These are phyloP conservation scores for Coccyzus lansbergi DNA, from an alignment of 2,797 vertebrate species.

Conservation along the genomic window DNA sequence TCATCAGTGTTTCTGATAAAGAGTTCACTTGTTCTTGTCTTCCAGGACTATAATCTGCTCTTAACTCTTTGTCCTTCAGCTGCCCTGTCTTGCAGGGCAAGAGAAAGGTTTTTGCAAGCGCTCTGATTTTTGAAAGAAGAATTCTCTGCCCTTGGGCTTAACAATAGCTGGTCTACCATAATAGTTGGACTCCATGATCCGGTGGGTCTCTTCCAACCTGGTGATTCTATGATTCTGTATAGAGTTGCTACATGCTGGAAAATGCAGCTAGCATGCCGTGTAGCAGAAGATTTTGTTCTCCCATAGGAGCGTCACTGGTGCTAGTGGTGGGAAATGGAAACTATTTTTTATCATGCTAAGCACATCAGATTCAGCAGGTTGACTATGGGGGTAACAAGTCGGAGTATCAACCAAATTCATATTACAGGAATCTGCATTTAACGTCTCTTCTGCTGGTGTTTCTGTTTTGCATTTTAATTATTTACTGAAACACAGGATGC, in stretches of 20 bases:
- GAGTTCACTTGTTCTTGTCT: slow-evolving; percentile 12
- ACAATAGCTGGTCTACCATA: neutral
- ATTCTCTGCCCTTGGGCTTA: slow-evolving; percentile 18
- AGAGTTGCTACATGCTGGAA: neutral
- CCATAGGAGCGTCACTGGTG: neutral
- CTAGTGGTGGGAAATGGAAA: neutral
- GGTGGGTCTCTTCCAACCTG: too few relatives aligned
- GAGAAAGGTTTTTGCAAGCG: neutral
- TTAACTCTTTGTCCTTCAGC: slow-evolving; percentile 40
- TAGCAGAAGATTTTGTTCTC: neutral
- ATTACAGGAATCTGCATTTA: neutral
- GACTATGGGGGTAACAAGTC: neutral
- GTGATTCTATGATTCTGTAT: too few relatives aligned
- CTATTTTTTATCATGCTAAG: neutral
- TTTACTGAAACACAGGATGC: slow-evolving; percentile 62
- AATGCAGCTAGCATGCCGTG: neutral
- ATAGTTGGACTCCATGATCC: too few relatives aligned
- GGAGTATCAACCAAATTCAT: neutral
- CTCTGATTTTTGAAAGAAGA: neutral
- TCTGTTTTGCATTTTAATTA: slow-evolving; percentile 61
- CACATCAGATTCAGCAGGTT: neutral
- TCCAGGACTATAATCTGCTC: slow-evolving; percentile 21
- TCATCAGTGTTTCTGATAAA: neutral
- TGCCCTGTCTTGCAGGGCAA: slow-evolving; percentile 15
- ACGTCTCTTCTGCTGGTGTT: slow-evolving; percentile 23